phyloP scores from a whole-genome alignment of 2,888 invertebrate species.

The Petrophora chlorosata region DNA sequence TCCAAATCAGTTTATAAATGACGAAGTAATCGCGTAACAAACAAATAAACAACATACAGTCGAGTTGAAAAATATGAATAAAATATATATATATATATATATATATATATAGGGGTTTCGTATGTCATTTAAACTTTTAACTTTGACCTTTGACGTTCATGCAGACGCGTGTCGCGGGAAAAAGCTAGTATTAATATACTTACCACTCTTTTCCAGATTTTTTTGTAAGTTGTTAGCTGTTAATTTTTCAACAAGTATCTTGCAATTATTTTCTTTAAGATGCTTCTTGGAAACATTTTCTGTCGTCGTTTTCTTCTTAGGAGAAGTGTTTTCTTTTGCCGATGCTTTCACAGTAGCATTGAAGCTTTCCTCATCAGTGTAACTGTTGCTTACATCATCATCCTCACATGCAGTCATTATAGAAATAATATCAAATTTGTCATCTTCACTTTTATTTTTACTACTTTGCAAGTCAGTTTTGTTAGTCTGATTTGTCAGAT shows the following conservation, averaged over 20 bases:
- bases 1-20: too few species aligned
- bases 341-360: slow-evolving; percentile 21
- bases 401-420: slow-evolving; percentile 57
- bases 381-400: slow-evolving; percentile 66
- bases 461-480: slow-evolving; percentile 44
- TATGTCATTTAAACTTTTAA: too few species aligned
- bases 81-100: too few species aligned
- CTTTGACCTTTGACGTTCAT: too few species aligned
- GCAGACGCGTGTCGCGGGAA: too few species aligned
- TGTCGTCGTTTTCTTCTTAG: slow-evolving; percentile 1
- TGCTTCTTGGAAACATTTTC: too few species aligned
- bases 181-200: too few species aligned
- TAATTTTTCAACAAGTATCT: slow-evolving; percentile 7
- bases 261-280: slow-evolving; percentile 4
- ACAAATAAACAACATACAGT: too few species aligned
- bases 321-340: slow-evolving; percentile 3
- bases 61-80: too few species aligned
- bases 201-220: slow-evolving; percentile 21
- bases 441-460: slow-evolving; percentile 40
- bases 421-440: slow-evolving; percentile 65
- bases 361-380: slow-evolving; percentile 74
- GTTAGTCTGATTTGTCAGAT: slow-evolving; percentile 53
- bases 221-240: neutral
- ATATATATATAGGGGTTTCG: too few species aligned
- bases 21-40: too few species aligned